Evolutionary conservation across 1,140 invertebrate species (phyloP).

Genomic region (Goniozus legneri): DNA sequence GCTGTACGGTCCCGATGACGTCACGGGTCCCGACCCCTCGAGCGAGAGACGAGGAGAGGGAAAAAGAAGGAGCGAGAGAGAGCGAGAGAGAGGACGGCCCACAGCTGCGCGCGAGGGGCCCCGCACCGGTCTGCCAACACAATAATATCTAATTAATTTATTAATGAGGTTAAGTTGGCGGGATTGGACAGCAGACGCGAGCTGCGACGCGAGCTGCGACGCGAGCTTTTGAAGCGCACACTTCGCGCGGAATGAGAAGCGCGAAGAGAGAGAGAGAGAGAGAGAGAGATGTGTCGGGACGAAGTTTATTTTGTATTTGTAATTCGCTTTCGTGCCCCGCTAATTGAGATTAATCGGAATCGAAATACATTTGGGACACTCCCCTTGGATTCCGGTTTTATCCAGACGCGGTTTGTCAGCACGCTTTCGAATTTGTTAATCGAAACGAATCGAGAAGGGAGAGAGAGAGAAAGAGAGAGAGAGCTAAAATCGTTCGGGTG

Average conservation of each 20-base stretch:
- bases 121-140: conserved; percentile 51
- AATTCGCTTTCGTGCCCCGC: conserved; percentile 33
- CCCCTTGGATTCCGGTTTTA: too few species aligned
- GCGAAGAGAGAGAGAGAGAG: too few species aligned
- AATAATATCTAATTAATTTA: conserved; percentile 57
- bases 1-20: conserved; percentile 26
- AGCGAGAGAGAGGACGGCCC: conserved; percentile 24
- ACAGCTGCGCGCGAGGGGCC: too few species aligned
- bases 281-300: too few species aligned
- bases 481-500: conserved; percentile 43
- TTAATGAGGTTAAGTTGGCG: conserved; percentile 55
- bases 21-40: conserved; percentile 38
- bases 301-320: too few species aligned
- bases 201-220: conserved; percentile 36
- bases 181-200: conserved; percentile 53
- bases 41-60: conserved; percentile 10
- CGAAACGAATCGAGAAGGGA: neutral
- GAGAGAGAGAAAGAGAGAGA: conserved; percentile 7
- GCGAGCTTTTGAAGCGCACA: conserved; percentile 33
- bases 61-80: conserved; percentile 2
- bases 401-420: neutral
- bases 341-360: conserved; percentile 47
- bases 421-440: neutral
- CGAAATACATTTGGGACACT: too few species aligned
- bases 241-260: too few species aligned